Evolutionary conservation across 2,797 vertebrate genomes (phyloP).

Genomic region (Avahi laniger): DNA sequence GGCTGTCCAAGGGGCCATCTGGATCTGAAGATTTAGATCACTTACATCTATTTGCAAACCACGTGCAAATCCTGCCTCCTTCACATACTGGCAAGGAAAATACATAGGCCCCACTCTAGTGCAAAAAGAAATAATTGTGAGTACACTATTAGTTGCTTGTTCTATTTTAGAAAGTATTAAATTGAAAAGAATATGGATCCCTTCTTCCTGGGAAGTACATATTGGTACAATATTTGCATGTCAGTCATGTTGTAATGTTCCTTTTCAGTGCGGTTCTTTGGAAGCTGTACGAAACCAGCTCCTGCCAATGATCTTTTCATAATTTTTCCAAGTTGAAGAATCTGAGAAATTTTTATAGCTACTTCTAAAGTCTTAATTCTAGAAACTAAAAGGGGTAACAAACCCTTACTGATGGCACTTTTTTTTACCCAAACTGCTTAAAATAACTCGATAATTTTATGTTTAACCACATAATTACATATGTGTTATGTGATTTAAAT

Average conservation of each 20-base stretch:
- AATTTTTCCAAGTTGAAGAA: not conserved
- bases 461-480: not conserved
- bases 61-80: not conserved
- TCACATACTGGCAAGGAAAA: not conserved
- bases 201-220: not conserved
- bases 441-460: not conserved
- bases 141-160: not conserved
- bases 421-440: not conserved
- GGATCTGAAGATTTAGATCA: not conserved
- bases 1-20: too few relatives aligned
- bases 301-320: not conserved
- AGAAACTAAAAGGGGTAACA: not conserved
- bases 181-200: not conserved
- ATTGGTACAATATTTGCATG: not conserved
- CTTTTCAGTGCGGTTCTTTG: not conserved
- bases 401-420: not conserved
- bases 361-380: constrained; percentile 10
- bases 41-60: not conserved
- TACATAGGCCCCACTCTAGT: rapidly evolving
- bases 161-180: not conserved
- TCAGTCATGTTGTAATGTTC: not conserved
- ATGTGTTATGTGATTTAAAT: not conserved
- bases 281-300: not conserved
- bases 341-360: not conserved
- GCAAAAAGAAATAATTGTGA: not conserved